Evolutionary conservation across 1,140 invertebrate species (phyloP), one percentile per base, ranked within the genome.

Genomic region (Globodera ellingtonae): DNA sequence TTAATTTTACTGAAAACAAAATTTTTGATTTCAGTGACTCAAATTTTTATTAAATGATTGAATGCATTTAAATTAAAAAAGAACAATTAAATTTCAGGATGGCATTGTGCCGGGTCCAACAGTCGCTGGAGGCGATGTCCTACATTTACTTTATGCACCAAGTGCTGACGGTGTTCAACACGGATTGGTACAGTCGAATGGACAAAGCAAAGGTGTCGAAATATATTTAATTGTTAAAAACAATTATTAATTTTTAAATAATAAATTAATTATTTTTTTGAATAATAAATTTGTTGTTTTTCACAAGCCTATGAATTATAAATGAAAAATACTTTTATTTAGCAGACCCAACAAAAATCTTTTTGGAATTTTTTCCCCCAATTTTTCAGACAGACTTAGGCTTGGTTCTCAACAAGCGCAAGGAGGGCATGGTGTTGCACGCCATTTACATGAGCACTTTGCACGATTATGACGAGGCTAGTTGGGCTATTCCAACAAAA

Each of bases 391-490:
- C 75, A 46, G 56, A 75, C 24, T 18, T 69, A 9, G 77, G 80
- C 72, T 15, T 84, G 24, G 59, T n/a, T 10, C 24, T 74, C 9
- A 75, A 35, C 52, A 62, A 62, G 56, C 56, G 18, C 56, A 13
- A 18, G 56, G 56, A 62, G 56, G 56, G 56, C 56, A n/a, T 62
- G 56, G 56, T 72, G n/a, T 75, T 85, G 79, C 80, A 85, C 78
- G 83, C 59, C 56, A 52, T 84, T 48, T 84, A 84, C 72, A 44
- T 84, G 35, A 74, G 67, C 66, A 70, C 83, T n/a, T 67, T 84
- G 21, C 75, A 84, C 71, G 83, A 84, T 47, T 84, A 84, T 65
- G 83, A 84, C 56, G 83, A 84, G 52, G 82, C 79, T 13, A 52
- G 46, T 65, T 10, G 52, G 35, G 48, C 13, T 62, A 62, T 18